A percentile compares a stretch with the other conserved stretches of the same genome.
phyloP scores from a whole-genome alignment of 2,797 vertebrate genomes.

The Tenualosa thibaudeaui region DNA sequence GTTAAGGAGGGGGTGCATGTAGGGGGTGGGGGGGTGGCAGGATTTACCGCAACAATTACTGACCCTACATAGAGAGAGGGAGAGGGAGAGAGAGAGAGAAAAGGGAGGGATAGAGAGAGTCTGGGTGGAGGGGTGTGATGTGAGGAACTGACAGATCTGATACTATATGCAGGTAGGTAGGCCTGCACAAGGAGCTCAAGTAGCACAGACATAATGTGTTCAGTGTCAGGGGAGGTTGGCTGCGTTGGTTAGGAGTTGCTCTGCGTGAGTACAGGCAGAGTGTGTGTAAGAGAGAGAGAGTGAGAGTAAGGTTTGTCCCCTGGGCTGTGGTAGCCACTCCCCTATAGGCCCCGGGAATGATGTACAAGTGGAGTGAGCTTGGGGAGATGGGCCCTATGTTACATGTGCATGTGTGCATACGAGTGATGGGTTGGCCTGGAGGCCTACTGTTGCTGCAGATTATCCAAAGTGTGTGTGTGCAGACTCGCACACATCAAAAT shows the following conservation, averaged over 20 bases:
- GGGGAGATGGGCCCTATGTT: background rate
- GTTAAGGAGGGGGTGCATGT: constrained; percentile 72
- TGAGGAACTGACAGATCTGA: background rate
- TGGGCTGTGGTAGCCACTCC: background rate
- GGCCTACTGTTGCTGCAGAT: background rate
- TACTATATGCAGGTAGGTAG: constrained; percentile 5
- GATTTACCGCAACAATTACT: constrained; percentile 80
- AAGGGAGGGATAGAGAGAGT: constrained; percentile 43
- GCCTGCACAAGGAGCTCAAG: background rate
- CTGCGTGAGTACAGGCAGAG: background rate
- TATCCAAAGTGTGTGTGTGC: background rate
- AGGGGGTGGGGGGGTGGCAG: constrained; percentile 40
- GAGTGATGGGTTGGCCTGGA: background rate
- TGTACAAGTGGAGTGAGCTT: background rate
- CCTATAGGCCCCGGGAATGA: background rate
- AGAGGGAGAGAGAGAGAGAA: constrained; percentile 18
- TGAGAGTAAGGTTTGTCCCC: background rate
- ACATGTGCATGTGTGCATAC: background rate
- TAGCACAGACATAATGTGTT: background rate
- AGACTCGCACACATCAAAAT: background rate
- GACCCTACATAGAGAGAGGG: constrained; percentile 56
- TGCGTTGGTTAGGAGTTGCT: background rate
- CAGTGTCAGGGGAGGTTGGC: background rate
- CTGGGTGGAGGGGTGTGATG: background rate
- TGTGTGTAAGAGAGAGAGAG: background rate